Conservation (phyloP, 2,888 invertebrate genomes). For the Hemistola chrysoprasaria region DNA sequence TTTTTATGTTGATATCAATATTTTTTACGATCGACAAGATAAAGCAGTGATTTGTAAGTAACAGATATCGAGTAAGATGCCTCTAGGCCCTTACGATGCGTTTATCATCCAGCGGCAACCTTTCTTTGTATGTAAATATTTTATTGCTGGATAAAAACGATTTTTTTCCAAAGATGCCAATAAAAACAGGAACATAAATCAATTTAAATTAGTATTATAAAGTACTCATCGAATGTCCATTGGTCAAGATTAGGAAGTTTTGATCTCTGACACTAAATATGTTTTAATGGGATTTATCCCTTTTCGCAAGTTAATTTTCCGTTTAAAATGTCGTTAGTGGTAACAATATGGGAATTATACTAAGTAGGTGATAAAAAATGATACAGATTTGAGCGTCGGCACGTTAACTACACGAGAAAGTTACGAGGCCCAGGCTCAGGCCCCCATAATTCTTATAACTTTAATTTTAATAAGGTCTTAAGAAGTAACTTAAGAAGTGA, state of each 20-base stretch:
- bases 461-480: slow-evolving; percentile 31
- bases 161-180: slow-evolving; percentile 15
- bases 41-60: slow-evolving; percentile 78
- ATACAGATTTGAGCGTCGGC: slow-evolving; percentile 29
- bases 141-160: slow-evolving; percentile 59
- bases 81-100: slow-evolving; percentile 65
- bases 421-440: slow-evolving; percentile 4
- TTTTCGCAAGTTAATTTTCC: slow-evolving; percentile 28
- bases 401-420: slow-evolving; percentile 10
- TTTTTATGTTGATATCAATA: slow-evolving; percentile 80
- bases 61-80: slow-evolving; percentile 70
- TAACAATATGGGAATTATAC: slow-evolving; percentile 26
- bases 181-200: slow-evolving; percentile 20
- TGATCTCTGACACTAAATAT: slow-evolving; percentile 58
- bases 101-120: slow-evolving; percentile 74
- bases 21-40: slow-evolving; percentile 78
- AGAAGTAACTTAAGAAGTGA: not conserved
- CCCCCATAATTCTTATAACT: slow-evolving; percentile 38
- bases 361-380: slow-evolving; percentile 70
- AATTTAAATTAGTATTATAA: slow-evolving; percentile 28
- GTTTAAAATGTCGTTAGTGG: slow-evolving; percentile 7
- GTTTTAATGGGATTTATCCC: slow-evolving; percentile 52
- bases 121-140: slow-evolving; percentile 74
- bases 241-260: slow-evolving; percentile 49
- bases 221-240: slow-evolving; percentile 47